Base-by-base conservation (phyloP, 2,888 invertebrate genomes). In the Monoplex corrugatus region DNA sequence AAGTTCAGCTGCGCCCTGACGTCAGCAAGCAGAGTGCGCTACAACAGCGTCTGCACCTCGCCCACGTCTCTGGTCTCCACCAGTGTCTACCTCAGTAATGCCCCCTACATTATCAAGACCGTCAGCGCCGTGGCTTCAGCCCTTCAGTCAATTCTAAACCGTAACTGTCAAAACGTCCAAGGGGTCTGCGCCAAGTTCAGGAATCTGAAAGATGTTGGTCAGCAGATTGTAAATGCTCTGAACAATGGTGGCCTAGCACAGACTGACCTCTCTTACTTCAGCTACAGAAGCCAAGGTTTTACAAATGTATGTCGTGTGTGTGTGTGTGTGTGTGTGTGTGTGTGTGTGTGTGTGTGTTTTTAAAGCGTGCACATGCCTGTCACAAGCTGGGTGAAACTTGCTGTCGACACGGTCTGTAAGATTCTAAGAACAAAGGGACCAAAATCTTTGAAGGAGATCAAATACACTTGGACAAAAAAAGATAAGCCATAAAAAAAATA, bases 61-160 rank as follows among this genome's bases (percentile, higher is more conserved):
- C 38, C 82, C 19, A 86, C 78, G 35, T n/a, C 32, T 72, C 35
- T 86, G 44, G 6, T 82, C 89, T 6, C 91, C 92, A 1, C 92
- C 92, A 0, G 40, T 93, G 91, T 83, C 89, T 89, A n/a, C 88
- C 90, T 32, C 86, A 89, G 88, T 6, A 93, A 92, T 45, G 88
- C 93, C 8, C 91, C 92, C 1, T 94, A 93, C 86, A 89, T 93
- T 6, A 93, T 95, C 2, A 91, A 91, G 68, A 93, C 96, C 16
- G 95, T 96, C 0, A 94, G 95, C 88, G 93, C 95, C 0, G 90
- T 95, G 50, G 95, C 95, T 0, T 28, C 38, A 13, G 86, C 75
- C 44, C 23, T 88, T 32, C 8, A 35, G 50, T 23, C 50, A 28
- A 6, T 44, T 35, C 23, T 83, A 44, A 43, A 68, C 68, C 57